Conservation (phyloP, 2,888 invertebrate genomes). For the Tethea ocularis region DNA sequence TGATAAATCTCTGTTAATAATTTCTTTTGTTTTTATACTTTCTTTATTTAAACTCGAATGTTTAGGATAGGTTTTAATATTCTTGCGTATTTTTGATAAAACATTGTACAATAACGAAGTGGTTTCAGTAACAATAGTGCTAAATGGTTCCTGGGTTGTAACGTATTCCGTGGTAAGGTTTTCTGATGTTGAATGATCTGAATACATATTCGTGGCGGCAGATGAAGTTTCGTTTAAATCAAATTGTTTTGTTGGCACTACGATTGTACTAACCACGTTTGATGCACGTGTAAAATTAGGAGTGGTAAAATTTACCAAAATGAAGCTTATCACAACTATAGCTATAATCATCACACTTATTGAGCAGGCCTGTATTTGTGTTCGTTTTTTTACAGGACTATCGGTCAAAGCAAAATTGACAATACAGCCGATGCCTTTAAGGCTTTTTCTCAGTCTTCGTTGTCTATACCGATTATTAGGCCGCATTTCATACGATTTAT, state of each 20-base stretch:
- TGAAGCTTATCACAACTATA: conserved; percentile 77
- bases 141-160: conserved; percentile 43
- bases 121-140: conserved; percentile 45
- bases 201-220: conserved; percentile 53
- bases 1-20: conserved; percentile 67
- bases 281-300: conserved; percentile 65
- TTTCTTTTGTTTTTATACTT: conserved; percentile 58
- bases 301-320: conserved; percentile 78
- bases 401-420: conserved; percentile 74
- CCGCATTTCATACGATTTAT: conserved; percentile 62
- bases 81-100: conserved; percentile 71
- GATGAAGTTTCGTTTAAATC: conserved; percentile 61
- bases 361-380: conserved; percentile 81
- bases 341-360: conserved; percentile 81
- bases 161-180: conserved; percentile 39
- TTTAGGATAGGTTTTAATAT: conserved; percentile 74
- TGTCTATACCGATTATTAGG: conserved; percentile 48
- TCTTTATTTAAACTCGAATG: conserved; percentile 47
- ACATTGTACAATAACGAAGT: conserved; percentile 52
- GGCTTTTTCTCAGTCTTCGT: conserved; percentile 72
- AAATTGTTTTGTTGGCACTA: conserved; percentile 73
- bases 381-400: conserved; percentile 73
- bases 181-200: conserved; percentile 41
- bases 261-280: conserved; percentile 68
- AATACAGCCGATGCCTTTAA: conserved; percentile 76